Conservation (phyloP, 1,140 invertebrate genomes). For the Latrodectus geometricus region DNA sequence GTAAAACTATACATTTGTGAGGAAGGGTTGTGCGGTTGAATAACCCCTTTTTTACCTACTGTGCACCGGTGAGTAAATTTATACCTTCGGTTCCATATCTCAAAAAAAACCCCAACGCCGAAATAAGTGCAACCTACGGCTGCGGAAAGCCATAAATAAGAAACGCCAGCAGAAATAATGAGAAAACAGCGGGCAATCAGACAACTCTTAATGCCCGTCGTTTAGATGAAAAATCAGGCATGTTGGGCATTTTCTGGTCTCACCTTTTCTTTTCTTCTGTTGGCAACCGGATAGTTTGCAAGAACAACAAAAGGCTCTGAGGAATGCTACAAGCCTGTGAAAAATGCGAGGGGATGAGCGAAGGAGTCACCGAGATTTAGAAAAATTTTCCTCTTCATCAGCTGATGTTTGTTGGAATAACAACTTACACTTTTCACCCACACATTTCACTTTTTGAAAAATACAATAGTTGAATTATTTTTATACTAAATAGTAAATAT, state of each 20-base stretch:
- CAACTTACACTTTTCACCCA: too few species aligned
- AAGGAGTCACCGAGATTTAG: too few species aligned
- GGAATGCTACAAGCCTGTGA: not conserved
- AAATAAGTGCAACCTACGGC: constrained; percentile 42
- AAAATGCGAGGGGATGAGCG: constrained; percentile 11
- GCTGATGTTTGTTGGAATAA: too few species aligned
- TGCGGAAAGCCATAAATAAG: constrained; percentile 44
- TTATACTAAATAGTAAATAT: too few species aligned
- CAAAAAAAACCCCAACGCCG: not conserved
- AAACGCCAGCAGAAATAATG: constrained; percentile 39
- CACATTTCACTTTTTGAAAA: too few species aligned
- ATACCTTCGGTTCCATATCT: constrained; percentile 17
- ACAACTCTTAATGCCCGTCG: constrained; percentile 41
- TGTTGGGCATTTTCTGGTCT: constrained; percentile 10
- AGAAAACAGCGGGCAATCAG: constrained; percentile 50
- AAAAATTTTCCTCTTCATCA: too few species aligned
- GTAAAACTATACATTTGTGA: constrained; percentile 28
- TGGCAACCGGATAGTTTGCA: constrained; percentile 7
- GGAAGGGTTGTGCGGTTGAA: constrained; percentile 21
- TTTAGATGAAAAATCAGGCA: constrained; percentile 51
- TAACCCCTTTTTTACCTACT: not conserved
- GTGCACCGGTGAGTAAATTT: constrained; percentile 23
- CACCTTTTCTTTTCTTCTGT: not conserved
- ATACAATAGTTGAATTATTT: too few species aligned
- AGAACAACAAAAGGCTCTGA: not conserved